phyloP scores from a whole-genome alignment of 2,113 vertebrate species.

The Chinchilla lanigera region DNA sequence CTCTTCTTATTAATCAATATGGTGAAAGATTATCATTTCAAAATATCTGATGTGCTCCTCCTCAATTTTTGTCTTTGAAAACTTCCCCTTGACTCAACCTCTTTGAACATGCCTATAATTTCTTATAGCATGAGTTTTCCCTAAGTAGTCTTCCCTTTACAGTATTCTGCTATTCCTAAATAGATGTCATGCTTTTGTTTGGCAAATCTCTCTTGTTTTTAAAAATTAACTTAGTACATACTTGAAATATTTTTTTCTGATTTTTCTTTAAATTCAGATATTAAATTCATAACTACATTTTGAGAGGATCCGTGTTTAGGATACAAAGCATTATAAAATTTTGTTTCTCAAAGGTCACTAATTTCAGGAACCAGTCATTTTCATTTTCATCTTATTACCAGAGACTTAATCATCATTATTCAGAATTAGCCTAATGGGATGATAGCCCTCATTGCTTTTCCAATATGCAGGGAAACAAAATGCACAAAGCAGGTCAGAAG shows the following conservation, averaged over 20 bases:
- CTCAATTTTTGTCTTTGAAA: background rate
- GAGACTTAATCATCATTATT: background rate
- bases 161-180: background rate
- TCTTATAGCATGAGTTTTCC: accelerated
- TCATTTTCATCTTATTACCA: background rate
- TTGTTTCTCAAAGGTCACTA: background rate
- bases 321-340: background rate
- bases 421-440: background rate
- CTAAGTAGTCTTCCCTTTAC: background rate
- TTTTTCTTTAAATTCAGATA: background rate
- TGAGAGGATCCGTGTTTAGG: background rate
- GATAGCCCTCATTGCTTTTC: background rate
- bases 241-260: background rate
- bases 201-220: background rate
- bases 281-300: background rate
- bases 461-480: background rate
- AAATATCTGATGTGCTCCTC: background rate
- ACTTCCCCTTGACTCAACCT: background rate
- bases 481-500: background rate
- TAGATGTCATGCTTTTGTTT: background rate
- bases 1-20: background rate
- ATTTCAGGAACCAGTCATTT: background rate
- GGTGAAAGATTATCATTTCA: background rate
- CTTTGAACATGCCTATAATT: background rate
- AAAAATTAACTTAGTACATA: background rate